A percentile compares a stretch with the other conserved stretches of the same genome.
phyloP scores from a whole-genome alignment of 2,113 vertebrate genomes.

The Arenaria interpres region DNA sequence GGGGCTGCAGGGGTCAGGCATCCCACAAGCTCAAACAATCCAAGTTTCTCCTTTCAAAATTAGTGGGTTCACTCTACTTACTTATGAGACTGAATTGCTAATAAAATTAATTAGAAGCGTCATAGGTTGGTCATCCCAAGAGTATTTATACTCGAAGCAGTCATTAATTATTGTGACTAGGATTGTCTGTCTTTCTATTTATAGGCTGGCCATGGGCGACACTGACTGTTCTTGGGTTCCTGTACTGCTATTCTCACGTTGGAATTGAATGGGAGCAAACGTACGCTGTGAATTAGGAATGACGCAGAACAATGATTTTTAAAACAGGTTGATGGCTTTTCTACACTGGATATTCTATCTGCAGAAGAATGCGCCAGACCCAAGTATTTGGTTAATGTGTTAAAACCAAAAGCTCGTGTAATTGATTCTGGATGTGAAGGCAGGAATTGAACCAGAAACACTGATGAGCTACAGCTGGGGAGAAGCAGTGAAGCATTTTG shows the following conservation, averaged over 20 bases:
- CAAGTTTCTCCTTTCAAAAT: not conserved
- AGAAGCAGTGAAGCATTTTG: not conserved
- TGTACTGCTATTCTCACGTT: slow-evolving; percentile 80
- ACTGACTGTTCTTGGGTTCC: slow-evolving; percentile 74
- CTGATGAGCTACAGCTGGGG: accelerated
- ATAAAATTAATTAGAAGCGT: not conserved
- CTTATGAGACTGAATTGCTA: not conserved
- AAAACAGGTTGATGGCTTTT: not conserved
- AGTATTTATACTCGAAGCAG: not conserved
- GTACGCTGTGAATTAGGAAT: not conserved
- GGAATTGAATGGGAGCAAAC: slow-evolving; percentile 80
- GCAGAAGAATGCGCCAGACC: not conserved
- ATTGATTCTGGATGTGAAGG: not conserved
- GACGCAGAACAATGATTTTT: not conserved
- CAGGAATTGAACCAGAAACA: not conserved
- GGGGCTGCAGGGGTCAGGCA: not conserved
- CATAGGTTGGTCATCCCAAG: not conserved
- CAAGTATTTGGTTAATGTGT: not conserved
- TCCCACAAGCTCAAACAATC: not conserved
- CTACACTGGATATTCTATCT: not conserved
- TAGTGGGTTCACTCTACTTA: not conserved
- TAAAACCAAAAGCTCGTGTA: not conserved
- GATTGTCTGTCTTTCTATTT: slow-evolving; percentile 33
- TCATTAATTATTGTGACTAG: slow-evolving; percentile 24
- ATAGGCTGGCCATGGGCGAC: slow-evolving; percentile 81